A percentile compares a stretch with the other conserved stretches of the same genome.
phyloP scores from a whole-genome alignment of 2,797 vertebrate species.

The Sebastes variabilis region DNA sequence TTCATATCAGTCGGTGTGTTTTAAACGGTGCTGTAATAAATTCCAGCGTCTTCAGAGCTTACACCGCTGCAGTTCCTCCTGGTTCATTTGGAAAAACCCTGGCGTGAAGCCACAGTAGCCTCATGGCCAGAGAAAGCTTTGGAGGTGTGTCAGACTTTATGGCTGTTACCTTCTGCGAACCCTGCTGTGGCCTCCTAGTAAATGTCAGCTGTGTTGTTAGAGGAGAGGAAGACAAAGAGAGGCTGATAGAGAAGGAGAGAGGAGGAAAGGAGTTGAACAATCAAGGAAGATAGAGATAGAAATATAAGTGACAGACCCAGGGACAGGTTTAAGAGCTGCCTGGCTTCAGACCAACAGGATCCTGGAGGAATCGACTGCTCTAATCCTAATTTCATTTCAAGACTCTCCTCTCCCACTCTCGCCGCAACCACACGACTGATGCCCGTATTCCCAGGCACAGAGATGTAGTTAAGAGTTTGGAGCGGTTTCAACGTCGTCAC shows the following conservation, averaged over 20 bases:
- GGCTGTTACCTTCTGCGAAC: conserved; percentile 40
- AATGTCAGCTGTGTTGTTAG: conserved; percentile 47
- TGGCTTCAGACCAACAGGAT: conserved; percentile 32
- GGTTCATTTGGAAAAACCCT: conserved; percentile 49
- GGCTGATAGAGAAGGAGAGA: neutral
- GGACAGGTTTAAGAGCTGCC: conserved; percentile 17
- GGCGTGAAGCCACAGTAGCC: conserved; percentile 10
- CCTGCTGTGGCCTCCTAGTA: conserved; percentile 54
- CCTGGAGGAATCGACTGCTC: conserved; percentile 18
- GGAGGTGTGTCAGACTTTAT: conserved; percentile 34
- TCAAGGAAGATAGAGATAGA: conserved; percentile 15
- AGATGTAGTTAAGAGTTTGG: conserved; percentile 52
- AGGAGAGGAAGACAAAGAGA: conserved; percentile 20
- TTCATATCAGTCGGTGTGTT: conserved; percentile 44
- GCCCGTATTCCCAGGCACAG: conserved; percentile 55
- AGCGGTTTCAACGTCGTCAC: conserved; percentile 20
- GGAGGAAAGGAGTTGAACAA: neutral
- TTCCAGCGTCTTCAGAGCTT: conserved; percentile 43
- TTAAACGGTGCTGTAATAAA: conserved; percentile 24
- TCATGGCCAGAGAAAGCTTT: conserved; percentile 19
- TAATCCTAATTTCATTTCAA: conserved; percentile 65
- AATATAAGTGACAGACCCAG: conserved; percentile 14
- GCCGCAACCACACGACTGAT: conserved; percentile 34
- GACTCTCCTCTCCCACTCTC: conserved; percentile 31
- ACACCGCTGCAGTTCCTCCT: neutral